These are phyloP conservation scores for Ormyrus thymus DNA, from an alignment of 2,888 invertebrate species.

Conservation along the genomic window DNA sequence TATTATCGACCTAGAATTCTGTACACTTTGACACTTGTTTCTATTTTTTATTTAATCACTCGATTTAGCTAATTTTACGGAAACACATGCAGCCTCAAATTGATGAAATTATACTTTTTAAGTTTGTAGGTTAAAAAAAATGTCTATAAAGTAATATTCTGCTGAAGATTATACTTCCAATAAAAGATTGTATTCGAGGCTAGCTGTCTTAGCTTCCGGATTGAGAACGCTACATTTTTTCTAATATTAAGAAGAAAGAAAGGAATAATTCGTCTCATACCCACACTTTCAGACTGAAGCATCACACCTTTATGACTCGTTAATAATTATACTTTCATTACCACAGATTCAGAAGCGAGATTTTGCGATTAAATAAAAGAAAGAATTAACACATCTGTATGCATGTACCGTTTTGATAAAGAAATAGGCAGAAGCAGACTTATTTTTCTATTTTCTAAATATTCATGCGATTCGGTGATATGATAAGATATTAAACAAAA, in stretches of 20 bases:
- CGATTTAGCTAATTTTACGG: conserved; percentile 21
- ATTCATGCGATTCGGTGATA: conserved; percentile 50
- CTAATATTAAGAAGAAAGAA: conserved; percentile 22
- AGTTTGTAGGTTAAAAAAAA: conserved; percentile 14
- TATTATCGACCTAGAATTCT: conserved; percentile 34
- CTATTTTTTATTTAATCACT: conserved; percentile 36
- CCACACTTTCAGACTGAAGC: conserved; percentile 53
- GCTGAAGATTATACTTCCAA: conserved; percentile 17
- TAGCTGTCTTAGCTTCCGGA: conserved; percentile 41
- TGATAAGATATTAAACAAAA: conserved; percentile 50
- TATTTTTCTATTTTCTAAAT: conserved; percentile 57
- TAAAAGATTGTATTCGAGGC: conserved; percentile 25
- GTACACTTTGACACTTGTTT: conserved; percentile 27
- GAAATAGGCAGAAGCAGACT: conserved; percentile 54
- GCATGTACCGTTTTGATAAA: conserved; percentile 56
- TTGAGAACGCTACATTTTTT: conserved; percentile 24
- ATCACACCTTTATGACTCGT: conserved; percentile 47
- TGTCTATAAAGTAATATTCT: conserved; percentile 23
- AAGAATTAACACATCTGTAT: conserved; percentile 48
- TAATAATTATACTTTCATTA: conserved; percentile 55
- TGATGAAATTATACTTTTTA: conserved; percentile 14
- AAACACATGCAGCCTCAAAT: background rate
- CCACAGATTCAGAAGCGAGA: conserved; percentile 56
- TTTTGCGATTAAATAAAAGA: conserved; percentile 52
- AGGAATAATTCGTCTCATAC: conserved; percentile 40